Evolutionary conservation across 2,797 vertebrate species (phyloP), one percentile per base, ranked within the genome.

Genomic region (Alcedo atthis): DNA sequence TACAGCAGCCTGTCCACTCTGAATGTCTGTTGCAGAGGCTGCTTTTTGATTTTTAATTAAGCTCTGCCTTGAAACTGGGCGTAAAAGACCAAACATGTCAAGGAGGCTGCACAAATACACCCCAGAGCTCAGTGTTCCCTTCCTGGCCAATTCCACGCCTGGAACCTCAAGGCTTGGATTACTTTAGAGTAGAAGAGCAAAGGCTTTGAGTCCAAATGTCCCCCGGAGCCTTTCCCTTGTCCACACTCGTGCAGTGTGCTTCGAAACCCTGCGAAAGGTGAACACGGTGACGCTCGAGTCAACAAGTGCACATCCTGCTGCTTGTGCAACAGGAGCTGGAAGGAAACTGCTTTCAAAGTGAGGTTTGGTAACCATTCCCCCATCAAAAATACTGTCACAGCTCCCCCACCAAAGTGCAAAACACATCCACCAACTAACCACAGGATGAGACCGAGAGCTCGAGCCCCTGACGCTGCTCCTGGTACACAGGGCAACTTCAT

Each of bases 291-390:
- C 61, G 37, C 64, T 45, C 45, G 57, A 76, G n/a, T 15, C 49
- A 70, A 21, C 18, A 32, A 82, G 21, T 77, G 78, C 77, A 88
- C 85, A 93, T 94, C 89, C 82, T 93, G 80, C 70, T 81, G 49
- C 28, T 96, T 88, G 92, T 92, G 85, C 87, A 96, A 95, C 10
- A 20, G 4, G 1, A 64, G 13, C 45, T 70, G 85, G 57, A 74
- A 91, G 94, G 92, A 94, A 95, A 61, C 18, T 9, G 30, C 16
- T 74, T 77, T 85, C 69, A 45, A 32, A 30, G 25, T 32, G 33
- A 3, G 37, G 32, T 81, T 79, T 85, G 53, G 87, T 63, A 91
- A 93, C 5, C 11, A 5, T 81, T 63, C 59, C 49, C 73, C 30
- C 8, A 53, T 33, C 43, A 63, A 94, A 90, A 88, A 16, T 7